Base-by-base conservation (phyloP, 2,113 vertebrate species). In the Sinocyclocheilus anshuiensis region DNA sequence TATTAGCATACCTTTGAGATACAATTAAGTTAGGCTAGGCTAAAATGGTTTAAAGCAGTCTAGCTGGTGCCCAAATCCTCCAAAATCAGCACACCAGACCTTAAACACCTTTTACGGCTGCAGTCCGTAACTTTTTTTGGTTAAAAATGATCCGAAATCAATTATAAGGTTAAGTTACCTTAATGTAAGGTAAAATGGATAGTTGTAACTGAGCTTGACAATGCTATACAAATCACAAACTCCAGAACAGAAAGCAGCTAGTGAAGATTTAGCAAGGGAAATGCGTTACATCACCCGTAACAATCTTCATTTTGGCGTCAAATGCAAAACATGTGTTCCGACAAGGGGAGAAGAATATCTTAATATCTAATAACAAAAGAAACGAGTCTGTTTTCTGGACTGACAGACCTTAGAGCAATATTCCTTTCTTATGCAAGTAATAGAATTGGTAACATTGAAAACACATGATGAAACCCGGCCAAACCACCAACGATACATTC, bases 401-500 rank as follows among this genome's bases (percentile, higher is more conserved):
- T 71, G 88, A 92, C 90, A 67, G 42, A 55, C 74, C n/a, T 48
- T 71, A 48, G 15, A 29, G 57, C 88, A 48, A 26, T 39, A 18
- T 76, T 79, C 92, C 90, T 90, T 89, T 10, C 12, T 71, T 33
- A 75, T 71, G 36, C 78, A 82, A 81, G 91, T 88, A 90, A 92
- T 36, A 10, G 57, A 42, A 78, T 89, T 85, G 87, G 87, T 91
- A 86, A 87, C 87, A 89, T 85, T 89, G 84, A 84, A 91, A 93
- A 92, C 92, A 93, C 91, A 92, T 93, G 92, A 89, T 91, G 88
- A 59, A 69, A 87, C 85, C 89, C 86, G 85, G 83, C 86, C 77
- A 90, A 76, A 26, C 82, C 16, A 48, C 55, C 83, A 76, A 88
- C 16, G 26, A 39, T n/a, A 86, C 88, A 87, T 85, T 87, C 92